phyloP scores from a whole-genome alignment of 2,888 invertebrate genomes.

The Nomada ferruginata region DNA sequence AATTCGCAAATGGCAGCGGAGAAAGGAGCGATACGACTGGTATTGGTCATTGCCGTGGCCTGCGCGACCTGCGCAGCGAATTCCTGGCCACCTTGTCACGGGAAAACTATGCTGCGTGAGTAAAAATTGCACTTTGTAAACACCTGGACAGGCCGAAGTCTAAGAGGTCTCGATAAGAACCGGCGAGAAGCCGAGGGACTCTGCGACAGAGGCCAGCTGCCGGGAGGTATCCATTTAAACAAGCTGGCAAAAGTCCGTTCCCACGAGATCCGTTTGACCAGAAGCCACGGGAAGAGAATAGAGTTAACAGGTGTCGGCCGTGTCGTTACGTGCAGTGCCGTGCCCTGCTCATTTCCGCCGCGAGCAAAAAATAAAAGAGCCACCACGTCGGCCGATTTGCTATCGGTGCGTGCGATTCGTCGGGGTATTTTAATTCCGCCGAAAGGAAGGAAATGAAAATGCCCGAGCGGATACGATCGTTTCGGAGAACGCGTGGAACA shows the following conservation, averaged over 20 bases:
- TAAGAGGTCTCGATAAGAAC: too few species aligned
- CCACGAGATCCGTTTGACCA: slow-evolving; percentile 61
- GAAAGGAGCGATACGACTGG: neutral
- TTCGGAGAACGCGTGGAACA: neutral
- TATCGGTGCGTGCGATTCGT: neutral
- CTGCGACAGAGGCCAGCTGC: neutral
- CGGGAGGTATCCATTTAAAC: slow-evolving; percentile 56
- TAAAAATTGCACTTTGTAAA: slow-evolving; percentile 46
- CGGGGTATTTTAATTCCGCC: neutral
- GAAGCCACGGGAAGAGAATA: slow-evolving; percentile 37
- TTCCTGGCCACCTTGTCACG: slow-evolving; percentile 74
- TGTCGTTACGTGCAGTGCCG: slow-evolving; percentile 64
- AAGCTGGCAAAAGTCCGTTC: slow-evolving; percentile 41
- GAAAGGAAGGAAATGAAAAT: neutral
- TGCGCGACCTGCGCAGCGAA: neutral
- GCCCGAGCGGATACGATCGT: neutral
- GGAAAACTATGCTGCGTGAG: slow-evolving; percentile 80
- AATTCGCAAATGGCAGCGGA: neutral
- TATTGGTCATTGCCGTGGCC: neutral
- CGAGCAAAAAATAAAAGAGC: slow-evolving; percentile 66
- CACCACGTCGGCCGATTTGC: neutral
- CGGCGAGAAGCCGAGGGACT: neutral
- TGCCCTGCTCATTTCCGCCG: slow-evolving; percentile 74
- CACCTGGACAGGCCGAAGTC: too few species aligned
- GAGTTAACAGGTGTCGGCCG: slow-evolving; percentile 53